A percentile compares a stretch with the other conserved stretches of the same genome.
phyloP scores from a whole-genome alignment of 2,113 vertebrate genomes.

The Paradisaea rubra region DNA sequence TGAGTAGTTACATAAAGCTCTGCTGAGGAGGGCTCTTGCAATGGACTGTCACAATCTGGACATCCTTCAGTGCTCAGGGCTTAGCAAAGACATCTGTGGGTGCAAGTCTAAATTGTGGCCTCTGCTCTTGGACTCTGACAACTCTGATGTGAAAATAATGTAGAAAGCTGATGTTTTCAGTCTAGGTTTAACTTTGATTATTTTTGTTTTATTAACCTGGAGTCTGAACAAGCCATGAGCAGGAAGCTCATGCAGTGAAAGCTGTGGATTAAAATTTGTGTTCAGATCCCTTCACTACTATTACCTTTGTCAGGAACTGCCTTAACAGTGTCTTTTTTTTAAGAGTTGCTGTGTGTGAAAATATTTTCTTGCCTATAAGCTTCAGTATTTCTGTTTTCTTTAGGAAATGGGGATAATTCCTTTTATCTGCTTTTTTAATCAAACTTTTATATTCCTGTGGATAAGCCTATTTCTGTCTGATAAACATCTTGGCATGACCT shows the following conservation, averaged over 20 bases:
- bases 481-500: not conserved
- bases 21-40: not conserved
- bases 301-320: not conserved
- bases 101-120: not conserved
- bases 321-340: not conserved
- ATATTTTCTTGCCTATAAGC: not conserved
- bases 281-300: not conserved
- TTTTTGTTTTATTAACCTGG: not conserved
- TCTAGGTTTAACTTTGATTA: not conserved
- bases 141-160: not conserved
- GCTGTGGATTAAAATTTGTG: not conserved
- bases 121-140: not conserved
- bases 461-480: not conserved
- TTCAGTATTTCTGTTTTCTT: not conserved
- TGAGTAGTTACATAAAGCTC: fast-evolving
- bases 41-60: not conserved
- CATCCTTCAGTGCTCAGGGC: not conserved
- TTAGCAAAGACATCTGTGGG: not conserved
- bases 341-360: not conserved
- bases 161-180: not conserved
- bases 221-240: not conserved
- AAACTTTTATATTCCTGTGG: not conserved
- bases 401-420: not conserved
- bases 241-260: not conserved
- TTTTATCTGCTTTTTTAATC: not conserved